Percentiles rank a stretch among this genome's conserved stretches.
Evolutionary conservation across 2,888 invertebrate species (phyloP).

Genomic region (Tenthredo mesomela): DNA sequence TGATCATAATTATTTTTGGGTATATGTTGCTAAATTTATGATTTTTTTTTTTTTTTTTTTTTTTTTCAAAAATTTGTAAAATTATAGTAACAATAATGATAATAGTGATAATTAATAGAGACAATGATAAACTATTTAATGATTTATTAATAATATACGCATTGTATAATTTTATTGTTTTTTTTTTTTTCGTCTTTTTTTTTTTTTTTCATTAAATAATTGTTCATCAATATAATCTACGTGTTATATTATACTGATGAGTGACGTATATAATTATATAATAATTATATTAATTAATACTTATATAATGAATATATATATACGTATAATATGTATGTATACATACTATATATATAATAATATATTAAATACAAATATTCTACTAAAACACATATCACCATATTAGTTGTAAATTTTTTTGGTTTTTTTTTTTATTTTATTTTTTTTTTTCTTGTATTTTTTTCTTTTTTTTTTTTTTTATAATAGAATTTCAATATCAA

Average conservation of each 20-base stretch:
- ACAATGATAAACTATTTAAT: slow-evolving; percentile 3
- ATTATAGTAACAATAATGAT: neutral
- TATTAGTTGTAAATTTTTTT: neutral
- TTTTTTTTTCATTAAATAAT: neutral
- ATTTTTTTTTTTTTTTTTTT: neutral
- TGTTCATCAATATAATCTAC: slow-evolving; percentile 3
- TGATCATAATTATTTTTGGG: neutral
- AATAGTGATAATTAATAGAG: neutral
- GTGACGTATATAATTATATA: neutral
- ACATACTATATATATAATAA: neutral
- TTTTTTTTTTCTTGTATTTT: neutral
- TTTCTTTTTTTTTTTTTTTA: neutral
- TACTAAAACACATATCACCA: neutral
- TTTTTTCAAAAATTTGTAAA: too few relatives aligned
- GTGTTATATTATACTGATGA: neutral
- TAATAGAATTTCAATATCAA: neutral
- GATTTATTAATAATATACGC: neutral
- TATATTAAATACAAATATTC: neutral
- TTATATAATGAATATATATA: neutral
- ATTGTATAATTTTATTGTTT: neutral
- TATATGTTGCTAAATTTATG: neutral
- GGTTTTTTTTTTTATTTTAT: slow-evolving; percentile 10
- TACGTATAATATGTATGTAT: neutral
- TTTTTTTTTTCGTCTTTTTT: neutral
- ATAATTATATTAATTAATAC: neutral